Evolutionary conservation across 2,888 invertebrate genomes (phyloP), one percentile per base, ranked within the genome.

Genomic region (Lasioglossum leucozonium): DNA sequence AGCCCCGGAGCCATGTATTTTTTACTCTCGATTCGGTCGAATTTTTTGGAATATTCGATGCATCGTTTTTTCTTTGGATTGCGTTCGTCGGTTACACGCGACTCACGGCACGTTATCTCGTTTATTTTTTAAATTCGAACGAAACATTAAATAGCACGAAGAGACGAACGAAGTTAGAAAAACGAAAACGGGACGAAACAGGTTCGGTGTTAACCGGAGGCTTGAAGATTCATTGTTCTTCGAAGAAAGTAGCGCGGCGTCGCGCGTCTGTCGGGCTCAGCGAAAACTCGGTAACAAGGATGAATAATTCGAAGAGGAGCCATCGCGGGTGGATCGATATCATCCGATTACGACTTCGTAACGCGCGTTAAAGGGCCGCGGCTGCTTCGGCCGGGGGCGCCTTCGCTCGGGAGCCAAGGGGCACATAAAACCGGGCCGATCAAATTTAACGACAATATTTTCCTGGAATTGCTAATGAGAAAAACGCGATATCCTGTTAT

Each of bases 401-500:
- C n/a, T 8, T 11, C 67, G n/a, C 22, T 67, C 34, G 65, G 2
- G 22, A 51, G 26, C 65, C 40, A 5, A 18, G 18, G 44, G 26
- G 8, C 44, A 30, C 72, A 44, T 71, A 71, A 71, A 71, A 72
- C 44, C 16, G 8, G 62, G 18, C 26, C 30, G 26, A 44, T 72
- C 44, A 44, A 72, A 30, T 44, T 72, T 72, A 44, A 72, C 26
- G 26, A 26, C 44, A 44, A 72, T 72, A 72, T 72, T 72, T 72
- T 30, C 72, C 26, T n/a, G 26, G 72, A 44, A 44, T 72, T 44
- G 44, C 72, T 72, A 72, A 72, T 44, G 44, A 72, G 72, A 44
- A 72, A 72, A 72, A 44, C 26, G 72, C 72, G 44, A 72, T 72
- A 72, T 44, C 42, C 72, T 13, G 72, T 44, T 44, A 72, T 30